Percentiles rank a stretch among this genome's conserved stretches.
Conservation (phyloP, 1,140 invertebrate genomes). For the Acyrthosiphon pisum region DNA sequence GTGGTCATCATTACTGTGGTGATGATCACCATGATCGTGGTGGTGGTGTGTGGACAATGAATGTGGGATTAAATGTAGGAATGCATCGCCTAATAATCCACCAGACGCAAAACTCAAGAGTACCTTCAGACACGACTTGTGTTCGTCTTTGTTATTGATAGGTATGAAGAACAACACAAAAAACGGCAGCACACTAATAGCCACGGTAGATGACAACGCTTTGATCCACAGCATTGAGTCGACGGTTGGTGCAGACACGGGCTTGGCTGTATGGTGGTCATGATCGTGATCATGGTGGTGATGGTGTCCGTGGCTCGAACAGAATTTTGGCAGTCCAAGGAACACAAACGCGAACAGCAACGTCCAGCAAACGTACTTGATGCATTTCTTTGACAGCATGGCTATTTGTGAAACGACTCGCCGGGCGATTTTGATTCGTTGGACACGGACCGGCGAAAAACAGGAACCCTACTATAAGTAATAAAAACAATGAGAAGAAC, state of each 20-base stretch:
- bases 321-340: conserved; percentile 64
- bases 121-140: conserved; percentile 85
- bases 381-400: conserved; percentile 21
- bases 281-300: conserved; percentile 63
- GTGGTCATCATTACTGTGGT: conserved; percentile 65
- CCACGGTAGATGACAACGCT: conserved; percentile 85
- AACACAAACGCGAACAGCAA: conserved; percentile 64
- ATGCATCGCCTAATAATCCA: conserved; percentile 93
- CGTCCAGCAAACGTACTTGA: conserved; percentile 60
- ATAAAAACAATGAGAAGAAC: not conserved
- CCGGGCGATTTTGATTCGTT: not conserved
- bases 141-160: conserved; percentile 83
- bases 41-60: conserved; percentile 75
- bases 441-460: not conserved
- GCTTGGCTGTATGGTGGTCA: conserved; percentile 63
- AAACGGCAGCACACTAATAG: conserved; percentile 94
- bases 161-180: conserved; percentile 94
- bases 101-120: conserved; percentile 94
- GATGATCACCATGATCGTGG: conserved; percentile 62
- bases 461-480: not conserved
- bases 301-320: conserved; percentile 62
- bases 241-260: conserved; percentile 68
- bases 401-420: not conserved
- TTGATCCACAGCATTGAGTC: conserved; percentile 80
- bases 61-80: conserved; percentile 96